These are phyloP conservation scores for Apis dorsata DNA, from an alignment of 1,140 invertebrate genomes.

Conservation along the genomic window DNA sequence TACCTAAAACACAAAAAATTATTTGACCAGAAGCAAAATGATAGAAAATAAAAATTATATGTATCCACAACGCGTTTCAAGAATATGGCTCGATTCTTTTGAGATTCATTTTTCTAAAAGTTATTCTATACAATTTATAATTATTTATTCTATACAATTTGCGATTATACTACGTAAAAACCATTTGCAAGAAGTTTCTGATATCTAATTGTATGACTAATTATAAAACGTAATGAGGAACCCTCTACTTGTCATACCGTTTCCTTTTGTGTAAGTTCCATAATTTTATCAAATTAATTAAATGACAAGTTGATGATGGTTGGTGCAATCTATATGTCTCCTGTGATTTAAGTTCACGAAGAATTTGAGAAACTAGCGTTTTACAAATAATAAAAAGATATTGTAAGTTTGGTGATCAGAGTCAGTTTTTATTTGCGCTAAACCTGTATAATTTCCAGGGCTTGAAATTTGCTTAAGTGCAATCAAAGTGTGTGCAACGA, in stretches of 20 bases:
- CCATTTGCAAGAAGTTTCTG: slow-evolving; percentile 35
- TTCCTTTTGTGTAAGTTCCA: slow-evolving; percentile 36
- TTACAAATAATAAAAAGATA: slow-evolving; percentile 53
- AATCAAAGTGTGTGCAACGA: slow-evolving; percentile 22
- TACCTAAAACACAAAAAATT: slow-evolving; percentile 18
- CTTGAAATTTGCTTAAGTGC: background rate
- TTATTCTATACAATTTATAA: slow-evolving; percentile 44
- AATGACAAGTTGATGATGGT: slow-evolving; percentile 29
- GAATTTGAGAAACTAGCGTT: slow-evolving; percentile 45
- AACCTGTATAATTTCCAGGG: slow-evolving; percentile 18
- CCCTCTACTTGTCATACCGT: slow-evolving; percentile 29
- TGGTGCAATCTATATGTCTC: slow-evolving; percentile 51
- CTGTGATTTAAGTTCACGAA: slow-evolving; percentile 48
- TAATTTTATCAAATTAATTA: slow-evolving; percentile 24
- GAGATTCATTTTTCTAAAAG: slow-evolving; percentile 52
- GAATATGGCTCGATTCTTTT: slow-evolving; percentile 16
- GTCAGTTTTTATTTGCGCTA: slow-evolving; percentile 30
- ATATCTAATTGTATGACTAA: slow-evolving; percentile 41
- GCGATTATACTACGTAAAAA: slow-evolving; percentile 15
- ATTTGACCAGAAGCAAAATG: background rate
- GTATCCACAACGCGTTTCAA: slow-evolving; percentile 32
- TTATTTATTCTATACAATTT: slow-evolving; percentile 34
- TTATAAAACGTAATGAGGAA: slow-evolving; percentile 31
- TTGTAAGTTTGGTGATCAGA: slow-evolving; percentile 46
- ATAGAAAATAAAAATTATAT: background rate